These are phyloP conservation scores for Apostichopus leukothele DNA, from an alignment of 53 echinoderm and acorn worm species.

Conservation along the genomic window DNA sequence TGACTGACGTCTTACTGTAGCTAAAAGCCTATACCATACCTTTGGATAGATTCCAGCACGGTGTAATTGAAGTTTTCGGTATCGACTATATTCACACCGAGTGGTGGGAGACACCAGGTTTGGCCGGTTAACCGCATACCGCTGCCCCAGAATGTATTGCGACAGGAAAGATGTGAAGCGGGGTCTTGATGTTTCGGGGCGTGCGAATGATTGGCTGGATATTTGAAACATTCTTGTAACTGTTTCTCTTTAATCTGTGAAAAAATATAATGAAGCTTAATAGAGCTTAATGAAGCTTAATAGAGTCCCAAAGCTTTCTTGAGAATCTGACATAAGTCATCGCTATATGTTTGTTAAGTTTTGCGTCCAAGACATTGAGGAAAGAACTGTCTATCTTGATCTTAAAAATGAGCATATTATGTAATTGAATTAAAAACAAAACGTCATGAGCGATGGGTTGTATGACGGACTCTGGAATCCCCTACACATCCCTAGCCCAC, in stretches of 20 bases:
- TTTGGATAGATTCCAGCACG: conserved; percentile 47
- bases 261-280: not conserved
- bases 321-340: no score
- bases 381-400: no score
- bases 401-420: no score
- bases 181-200: conserved; percentile 36
- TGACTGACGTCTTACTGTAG: not conserved
- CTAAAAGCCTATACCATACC: not conserved
- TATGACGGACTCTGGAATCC: no score
- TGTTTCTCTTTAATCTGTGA: conserved; percentile 37
- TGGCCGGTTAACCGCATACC: conserved; percentile 45
- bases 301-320: no score
- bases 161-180: not conserved
- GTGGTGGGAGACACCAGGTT: conserved; percentile 44
- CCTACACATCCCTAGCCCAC: no score
- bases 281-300: no score
- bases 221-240: conserved; percentile 44
- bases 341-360: no score
- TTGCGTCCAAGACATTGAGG: no score
- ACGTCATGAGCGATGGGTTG: no score
- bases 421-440: no score
- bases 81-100: not conserved
- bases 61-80: conserved; percentile 35
- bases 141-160: conserved; percentile 46
- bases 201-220: conserved; percentile 33